Evolutionary conservation across 30 jellyfish, hydroid and myxozoan genomes (phyloP).

Genomic region (Aurelia sp.): DNA sequence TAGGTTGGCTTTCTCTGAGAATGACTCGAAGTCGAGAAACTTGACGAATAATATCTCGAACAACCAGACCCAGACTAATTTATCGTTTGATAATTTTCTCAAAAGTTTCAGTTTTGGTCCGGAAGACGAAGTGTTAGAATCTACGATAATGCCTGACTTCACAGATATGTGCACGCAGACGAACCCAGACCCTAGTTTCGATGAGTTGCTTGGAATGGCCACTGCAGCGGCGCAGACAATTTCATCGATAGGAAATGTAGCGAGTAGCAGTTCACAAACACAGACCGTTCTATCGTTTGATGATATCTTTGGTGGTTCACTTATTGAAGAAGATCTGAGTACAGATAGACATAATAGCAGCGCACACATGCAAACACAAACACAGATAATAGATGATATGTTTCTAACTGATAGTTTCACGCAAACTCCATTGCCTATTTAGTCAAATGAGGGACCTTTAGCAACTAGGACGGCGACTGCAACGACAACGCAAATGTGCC

Average conservation of each 20-base stretch:
- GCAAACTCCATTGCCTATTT: slow-evolving; percentile 6
- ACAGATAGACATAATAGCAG: slow-evolving; percentile 1
- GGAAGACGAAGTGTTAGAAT: slow-evolving; percentile 23
- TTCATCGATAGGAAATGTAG: not conserved
- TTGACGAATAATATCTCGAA: slow-evolving; percentile 33
- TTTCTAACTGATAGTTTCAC: slow-evolving; percentile 27
- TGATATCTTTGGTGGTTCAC: slow-evolving; percentile 27
- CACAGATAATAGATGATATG: slow-evolving; percentile 28
- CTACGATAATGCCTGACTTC: slow-evolving; percentile 61
- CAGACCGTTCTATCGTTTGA: slow-evolving; percentile 41
- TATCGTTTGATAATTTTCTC: slow-evolving; percentile 56
- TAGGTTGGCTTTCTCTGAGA: slow-evolving; percentile 4
- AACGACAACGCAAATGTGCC: no score
- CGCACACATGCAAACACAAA: slow-evolving; percentile 11
- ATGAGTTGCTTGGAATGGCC: slow-evolving; percentile 43
- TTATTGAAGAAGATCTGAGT: slow-evolving; percentile 14
- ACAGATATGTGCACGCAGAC: slow-evolving; percentile 78
- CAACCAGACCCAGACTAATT: slow-evolving; percentile 61
- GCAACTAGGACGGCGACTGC: no score
- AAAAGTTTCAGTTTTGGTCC: slow-evolving; percentile 43
- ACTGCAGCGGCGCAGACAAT: slow-evolving; percentile 35
- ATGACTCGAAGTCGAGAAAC: slow-evolving; percentile 27
- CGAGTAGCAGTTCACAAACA: slow-evolving; percentile 26
- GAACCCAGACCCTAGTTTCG: slow-evolving; percentile 53
- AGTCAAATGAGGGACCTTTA: no score